Conservation (phyloP, 2,888 invertebrate species). For the Netelia melanura region DNA sequence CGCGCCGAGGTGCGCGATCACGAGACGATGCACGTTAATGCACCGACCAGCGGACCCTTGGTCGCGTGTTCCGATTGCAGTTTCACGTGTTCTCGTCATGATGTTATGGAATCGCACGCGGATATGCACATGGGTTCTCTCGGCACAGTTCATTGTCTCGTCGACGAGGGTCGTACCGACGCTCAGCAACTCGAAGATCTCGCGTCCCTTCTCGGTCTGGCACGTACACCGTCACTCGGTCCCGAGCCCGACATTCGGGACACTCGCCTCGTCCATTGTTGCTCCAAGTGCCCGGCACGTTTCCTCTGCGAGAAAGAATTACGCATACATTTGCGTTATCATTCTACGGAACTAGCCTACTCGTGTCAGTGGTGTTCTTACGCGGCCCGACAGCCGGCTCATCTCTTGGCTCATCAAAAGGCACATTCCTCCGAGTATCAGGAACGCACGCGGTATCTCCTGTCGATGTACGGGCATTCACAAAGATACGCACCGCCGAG, state of each 20-base stretch:
- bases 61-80: conserved; percentile 92
- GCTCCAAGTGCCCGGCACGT: conserved; percentile 93
- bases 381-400: conserved; percentile 89
- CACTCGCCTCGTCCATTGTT: conserved; percentile 88
- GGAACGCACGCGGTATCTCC: conserved; percentile 90
- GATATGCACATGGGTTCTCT: conserved; percentile 91
- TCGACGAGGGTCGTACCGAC: conserved; percentile 88
- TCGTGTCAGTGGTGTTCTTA: conserved; percentile 93
- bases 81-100: conserved; percentile 91
- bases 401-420: conserved; percentile 89
- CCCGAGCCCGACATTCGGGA: conserved; percentile 80
- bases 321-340: conserved; percentile 90
- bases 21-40: conserved; percentile 91
- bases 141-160: conserved; percentile 90
- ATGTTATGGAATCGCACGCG: conserved; percentile 89
- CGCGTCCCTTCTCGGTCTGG: conserved; percentile 77
- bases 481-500: conserved; percentile 89
- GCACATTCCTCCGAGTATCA: conserved; percentile 93
- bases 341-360: conserved; percentile 88
- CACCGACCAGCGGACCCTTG: conserved; percentile 86
- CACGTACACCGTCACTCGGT: conserved; percentile 75
- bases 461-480: conserved; percentile 88
- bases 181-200: conserved; percentile 79
- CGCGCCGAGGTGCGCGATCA: conserved; percentile 93
- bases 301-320: conserved; percentile 92